These are phyloP conservation scores for Mallotus villosus DNA, from an alignment of 2,797 vertebrate genomes.

Conservation along the genomic window DNA sequence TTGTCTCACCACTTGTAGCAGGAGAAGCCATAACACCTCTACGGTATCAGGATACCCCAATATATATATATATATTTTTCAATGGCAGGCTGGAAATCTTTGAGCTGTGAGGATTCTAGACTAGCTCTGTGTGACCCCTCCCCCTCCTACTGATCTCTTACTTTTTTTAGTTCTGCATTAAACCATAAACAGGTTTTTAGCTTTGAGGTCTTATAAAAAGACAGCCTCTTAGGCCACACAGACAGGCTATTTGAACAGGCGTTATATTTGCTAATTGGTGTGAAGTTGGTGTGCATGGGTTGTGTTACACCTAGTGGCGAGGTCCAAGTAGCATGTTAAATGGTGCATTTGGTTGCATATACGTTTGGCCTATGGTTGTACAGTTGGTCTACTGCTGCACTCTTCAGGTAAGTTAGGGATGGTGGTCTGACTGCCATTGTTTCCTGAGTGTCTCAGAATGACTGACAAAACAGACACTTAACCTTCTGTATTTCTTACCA, in stretches of 20 bases:
- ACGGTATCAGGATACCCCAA: not conserved
- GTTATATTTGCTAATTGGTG: not conserved
- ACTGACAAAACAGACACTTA: not conserved
- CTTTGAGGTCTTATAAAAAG: too few relatives aligned
- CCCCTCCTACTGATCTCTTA: too few relatives aligned
- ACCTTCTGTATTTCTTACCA: not conserved
- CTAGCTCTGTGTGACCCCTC: too few relatives aligned
- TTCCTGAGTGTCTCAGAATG: slow-evolving; percentile 18
- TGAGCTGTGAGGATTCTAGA: too few relatives aligned
- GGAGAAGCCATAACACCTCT: not conserved
- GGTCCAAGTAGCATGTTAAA: not conserved
- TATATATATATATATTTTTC: not conserved
- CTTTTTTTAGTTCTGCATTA: too few relatives aligned
- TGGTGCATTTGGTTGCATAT: not conserved
- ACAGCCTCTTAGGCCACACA: too few relatives aligned
- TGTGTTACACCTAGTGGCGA: not conserved
- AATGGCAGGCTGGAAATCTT: not conserved
- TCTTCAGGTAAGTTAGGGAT: not conserved
- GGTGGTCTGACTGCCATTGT: not conserved
- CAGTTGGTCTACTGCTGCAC: not conserved
- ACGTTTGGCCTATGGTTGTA: not conserved
- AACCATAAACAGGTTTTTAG: too few relatives aligned
- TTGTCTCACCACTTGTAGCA: not conserved
- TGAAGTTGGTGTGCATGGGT: not conserved
- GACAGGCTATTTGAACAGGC: not conserved